phyloP scores from a whole-genome alignment of 1,140 invertebrate genomes.

The Drosophila neocordata region DNA sequence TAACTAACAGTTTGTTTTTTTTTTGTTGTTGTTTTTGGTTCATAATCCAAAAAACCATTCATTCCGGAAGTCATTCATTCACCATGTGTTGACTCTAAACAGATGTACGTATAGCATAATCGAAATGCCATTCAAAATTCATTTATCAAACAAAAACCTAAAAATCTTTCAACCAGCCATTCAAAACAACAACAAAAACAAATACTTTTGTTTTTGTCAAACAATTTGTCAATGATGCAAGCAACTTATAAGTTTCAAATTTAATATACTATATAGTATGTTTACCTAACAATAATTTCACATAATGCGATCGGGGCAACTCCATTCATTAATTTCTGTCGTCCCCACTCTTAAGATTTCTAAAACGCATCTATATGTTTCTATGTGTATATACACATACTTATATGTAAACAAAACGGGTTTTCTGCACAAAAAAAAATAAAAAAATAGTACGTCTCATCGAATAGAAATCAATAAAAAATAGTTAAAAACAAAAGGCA shows the following conservation, averaged over 20 bases:
- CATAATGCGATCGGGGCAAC: conserved; percentile 38
- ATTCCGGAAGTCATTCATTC: conserved; percentile 68
- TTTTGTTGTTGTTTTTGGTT: too few relatives aligned
- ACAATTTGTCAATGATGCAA: conserved; percentile 73
- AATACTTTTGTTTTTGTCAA: conserved; percentile 43
- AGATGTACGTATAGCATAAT: conserved; percentile 70
- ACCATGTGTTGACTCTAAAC: conserved; percentile 66
- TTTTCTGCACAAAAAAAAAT: conserved; percentile 41
- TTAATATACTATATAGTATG: background rate
- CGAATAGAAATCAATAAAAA: conserved; percentile 69
- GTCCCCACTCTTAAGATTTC: conserved; percentile 10
- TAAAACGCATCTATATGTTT: conserved; percentile 3
- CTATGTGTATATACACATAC: background rate
- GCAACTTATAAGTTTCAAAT: conserved; percentile 21
- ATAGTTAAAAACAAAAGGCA: conserved; percentile 43
- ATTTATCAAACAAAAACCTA: conserved; percentile 60
- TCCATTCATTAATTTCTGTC: conserved; percentile 67
- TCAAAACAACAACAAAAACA: conserved; percentile 3
- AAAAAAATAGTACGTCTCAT: conserved; percentile 22
- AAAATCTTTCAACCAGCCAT: conserved; percentile 4
- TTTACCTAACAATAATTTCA: conserved; percentile 37
- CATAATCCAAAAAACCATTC: conserved; percentile 33
- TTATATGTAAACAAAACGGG: conserved; percentile 26
- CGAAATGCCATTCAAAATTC: conserved; percentile 66
- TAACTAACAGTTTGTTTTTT: background rate